phyloP scores from a whole-genome alignment of 2,888 invertebrate genomes.

The Stramonita haemastoma region DNA sequence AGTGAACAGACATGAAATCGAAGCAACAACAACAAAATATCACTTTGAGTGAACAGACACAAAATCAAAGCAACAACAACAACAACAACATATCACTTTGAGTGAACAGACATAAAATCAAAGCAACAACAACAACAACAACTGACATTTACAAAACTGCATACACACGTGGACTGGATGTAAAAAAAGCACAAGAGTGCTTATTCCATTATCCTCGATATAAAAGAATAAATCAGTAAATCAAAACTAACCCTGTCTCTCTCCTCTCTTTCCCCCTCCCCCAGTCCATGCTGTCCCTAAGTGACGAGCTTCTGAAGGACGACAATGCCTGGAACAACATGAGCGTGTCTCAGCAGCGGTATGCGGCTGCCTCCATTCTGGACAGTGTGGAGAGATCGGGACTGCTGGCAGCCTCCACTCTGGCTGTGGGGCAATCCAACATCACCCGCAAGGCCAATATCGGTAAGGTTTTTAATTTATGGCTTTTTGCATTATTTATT shows the following conservation, averaged over 20 bases:
- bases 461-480: slow-evolving; percentile 38
- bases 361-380: slow-evolving; percentile 43
- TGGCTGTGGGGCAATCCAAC: slow-evolving; percentile 40
- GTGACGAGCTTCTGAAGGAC: slow-evolving; percentile 25
- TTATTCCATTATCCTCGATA: too few relatives aligned
- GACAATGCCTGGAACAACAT: slow-evolving; percentile 21
- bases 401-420: slow-evolving; percentile 35
- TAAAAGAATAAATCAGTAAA: too few relatives aligned
- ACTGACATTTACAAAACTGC: too few relatives aligned
- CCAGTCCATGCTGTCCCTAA: slow-evolving; percentile 21
- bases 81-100: too few relatives aligned
- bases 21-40: too few relatives aligned
- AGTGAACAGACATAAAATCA: too few relatives aligned
- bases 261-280: neutral
- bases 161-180: too few relatives aligned
- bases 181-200: too few relatives aligned
- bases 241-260: neutral
- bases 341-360: slow-evolving; percentile 2
- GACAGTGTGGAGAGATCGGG: slow-evolving; percentile 43
- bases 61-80: too few relatives aligned
- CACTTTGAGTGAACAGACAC: too few relatives aligned
- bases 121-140: too few relatives aligned
- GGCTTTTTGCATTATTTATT: neutral
- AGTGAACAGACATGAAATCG: too few relatives aligned
- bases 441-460: slow-evolving; percentile 40